These are phyloP conservation scores for Alloplasta piceator DNA, from an alignment of 2,888 invertebrate species.

Conservation along the genomic window DNA sequence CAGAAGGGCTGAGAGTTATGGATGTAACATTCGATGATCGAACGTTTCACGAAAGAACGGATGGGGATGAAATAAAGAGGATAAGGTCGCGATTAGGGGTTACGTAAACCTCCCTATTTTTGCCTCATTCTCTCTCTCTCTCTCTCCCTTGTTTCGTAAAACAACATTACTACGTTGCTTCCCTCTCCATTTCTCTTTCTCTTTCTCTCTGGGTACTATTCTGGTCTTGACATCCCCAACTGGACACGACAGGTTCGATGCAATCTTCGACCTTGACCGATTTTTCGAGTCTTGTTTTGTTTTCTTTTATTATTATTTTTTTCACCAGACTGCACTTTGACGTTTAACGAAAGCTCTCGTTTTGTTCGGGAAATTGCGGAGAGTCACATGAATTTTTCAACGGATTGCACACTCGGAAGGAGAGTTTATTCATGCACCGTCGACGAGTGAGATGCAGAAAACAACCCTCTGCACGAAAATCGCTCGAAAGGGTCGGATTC, in stretches of 20 bases:
- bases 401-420: conserved; percentile 5
- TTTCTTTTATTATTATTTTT: neutral
- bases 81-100: conserved; percentile 28
- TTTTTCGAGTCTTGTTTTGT: conserved; percentile 13
- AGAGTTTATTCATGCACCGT: conserved; percentile 23
- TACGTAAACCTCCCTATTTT: neutral
- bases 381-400: conserved; percentile 44
- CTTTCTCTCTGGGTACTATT: neutral
- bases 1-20: too few species aligned
- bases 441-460: neutral
- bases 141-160: conserved; percentile 26
- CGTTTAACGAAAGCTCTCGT: conserved; percentile 22
- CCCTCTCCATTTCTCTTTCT: neutral
- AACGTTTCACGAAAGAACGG: too few species aligned
- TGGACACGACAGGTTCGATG: conserved; percentile 32
- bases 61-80: conserved; percentile 21
- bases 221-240: conserved; percentile 40
- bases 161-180: conserved; percentile 1
- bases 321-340: conserved; percentile 9
- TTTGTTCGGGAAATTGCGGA: conserved; percentile 43
- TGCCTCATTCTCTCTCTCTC: conserved; percentile 1
- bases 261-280: conserved; percentile 51
- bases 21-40: conserved; percentile 7
- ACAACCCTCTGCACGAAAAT: too few species aligned
- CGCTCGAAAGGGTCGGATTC: too few species aligned